Conservation (phyloP, 2,797 vertebrate species). For the Hozukius guyotensis region DNA sequence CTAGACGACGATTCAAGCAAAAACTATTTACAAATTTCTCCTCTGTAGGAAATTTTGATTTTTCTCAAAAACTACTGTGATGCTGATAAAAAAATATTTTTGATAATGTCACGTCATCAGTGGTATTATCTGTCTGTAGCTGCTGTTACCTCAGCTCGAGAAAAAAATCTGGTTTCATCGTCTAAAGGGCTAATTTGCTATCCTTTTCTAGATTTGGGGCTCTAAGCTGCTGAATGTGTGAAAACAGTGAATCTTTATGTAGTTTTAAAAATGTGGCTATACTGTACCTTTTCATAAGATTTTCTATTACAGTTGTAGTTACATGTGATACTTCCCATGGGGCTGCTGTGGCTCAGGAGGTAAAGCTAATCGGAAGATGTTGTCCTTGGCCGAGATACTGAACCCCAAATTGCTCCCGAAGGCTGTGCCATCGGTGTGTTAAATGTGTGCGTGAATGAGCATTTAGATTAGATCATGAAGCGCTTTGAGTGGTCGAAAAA, state of each 20-base stretch:
- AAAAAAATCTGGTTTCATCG: neutral
- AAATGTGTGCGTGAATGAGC: too few relatives aligned
- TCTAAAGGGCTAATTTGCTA: neutral
- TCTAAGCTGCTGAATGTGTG: neutral
- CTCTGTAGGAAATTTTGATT: too few relatives aligned
- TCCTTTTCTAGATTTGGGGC: neutral
- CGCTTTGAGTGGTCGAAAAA: too few relatives aligned
- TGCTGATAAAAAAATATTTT: neutral
- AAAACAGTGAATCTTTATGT: neutral
- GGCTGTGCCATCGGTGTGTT: too few relatives aligned
- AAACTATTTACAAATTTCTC: neutral
- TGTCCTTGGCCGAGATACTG: too few relatives aligned
- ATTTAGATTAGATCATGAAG: too few relatives aligned
- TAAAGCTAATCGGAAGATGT: too few relatives aligned
- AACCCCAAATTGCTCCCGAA: too few relatives aligned
- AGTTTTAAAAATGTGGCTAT: neutral
- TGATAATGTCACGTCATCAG: neutral
- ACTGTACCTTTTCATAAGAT: too few relatives aligned
- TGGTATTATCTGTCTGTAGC: neutral
- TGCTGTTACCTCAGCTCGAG: neutral
- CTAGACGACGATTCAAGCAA: fast-evolving
- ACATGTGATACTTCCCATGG: too few relatives aligned
- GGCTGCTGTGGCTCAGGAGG: too few relatives aligned
- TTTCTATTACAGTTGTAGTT: neutral
- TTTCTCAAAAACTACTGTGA: neutral